Evolutionary conservation across 2,888 invertebrate genomes (phyloP).

Genomic region (Penaeus monodon): DNA sequence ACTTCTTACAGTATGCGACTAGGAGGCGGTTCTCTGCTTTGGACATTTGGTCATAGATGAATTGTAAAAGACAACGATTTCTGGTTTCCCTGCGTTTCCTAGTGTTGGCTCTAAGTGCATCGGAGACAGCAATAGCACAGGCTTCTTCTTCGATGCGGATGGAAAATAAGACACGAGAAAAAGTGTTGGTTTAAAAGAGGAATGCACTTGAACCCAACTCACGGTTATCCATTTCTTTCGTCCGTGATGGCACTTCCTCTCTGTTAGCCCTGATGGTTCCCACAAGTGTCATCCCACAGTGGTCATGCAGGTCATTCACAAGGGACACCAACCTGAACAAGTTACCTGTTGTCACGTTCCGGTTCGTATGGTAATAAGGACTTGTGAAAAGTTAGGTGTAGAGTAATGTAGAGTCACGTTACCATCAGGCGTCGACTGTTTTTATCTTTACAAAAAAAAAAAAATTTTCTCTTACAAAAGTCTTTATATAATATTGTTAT

Average conservation of each 20-base stretch:
- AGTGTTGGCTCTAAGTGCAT: slow-evolving; percentile 38
- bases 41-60: slow-evolving; percentile 37
- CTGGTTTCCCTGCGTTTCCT: slow-evolving; percentile 24
- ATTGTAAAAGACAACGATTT: slow-evolving; percentile 33
- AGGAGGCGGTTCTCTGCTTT: too few relatives aligned
- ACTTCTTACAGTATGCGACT: too few relatives aligned
- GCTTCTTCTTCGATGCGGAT: slow-evolving; percentile 28
- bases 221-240: background rate
- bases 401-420: too few relatives aligned
- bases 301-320: slow-evolving; percentile 14
- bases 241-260: slow-evolving; percentile 3
- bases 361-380: slow-evolving; percentile 26
- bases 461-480: too few relatives aligned
- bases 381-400: background rate
- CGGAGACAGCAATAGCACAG: slow-evolving; percentile 20
- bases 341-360: slow-evolving; percentile 33
- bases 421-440: too few relatives aligned
- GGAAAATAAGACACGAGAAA: background rate
- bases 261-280: slow-evolving; percentile 35
- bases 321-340: slow-evolving; percentile 39
- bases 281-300: slow-evolving; percentile 39
- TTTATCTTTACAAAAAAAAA: too few relatives aligned
- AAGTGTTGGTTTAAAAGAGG: background rate
- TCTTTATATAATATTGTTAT: too few relatives aligned
- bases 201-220: slow-evolving; percentile 25